These are phyloP conservation scores for Ylistrum balloti DNA, from an alignment of 1,140 invertebrate species.

Conservation along the genomic window DNA sequence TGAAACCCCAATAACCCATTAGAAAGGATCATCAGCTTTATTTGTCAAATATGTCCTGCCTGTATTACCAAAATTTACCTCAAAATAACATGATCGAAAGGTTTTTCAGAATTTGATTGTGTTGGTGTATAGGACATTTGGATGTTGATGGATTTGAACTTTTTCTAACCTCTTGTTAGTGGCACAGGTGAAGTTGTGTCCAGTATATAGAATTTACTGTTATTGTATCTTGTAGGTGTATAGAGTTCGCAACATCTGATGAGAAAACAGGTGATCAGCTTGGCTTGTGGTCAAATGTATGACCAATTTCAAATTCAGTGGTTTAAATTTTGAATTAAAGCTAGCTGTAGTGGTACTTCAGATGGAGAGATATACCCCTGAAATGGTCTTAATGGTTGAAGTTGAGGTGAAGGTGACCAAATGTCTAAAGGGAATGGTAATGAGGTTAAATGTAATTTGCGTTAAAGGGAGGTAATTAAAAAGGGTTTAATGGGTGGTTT, in stretches of 20 bases:
- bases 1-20: slow-evolving; percentile 17
- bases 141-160: background rate
- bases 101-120: background rate
- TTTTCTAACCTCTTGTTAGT: background rate
- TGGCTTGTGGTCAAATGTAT: background rate
- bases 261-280: background rate
- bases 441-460: background rate
- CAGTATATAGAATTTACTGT: background rate
- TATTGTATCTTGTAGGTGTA: background rate
- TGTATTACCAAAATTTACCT: background rate
- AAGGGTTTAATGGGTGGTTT: background rate
- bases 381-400: background rate
- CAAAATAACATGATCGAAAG: background rate
- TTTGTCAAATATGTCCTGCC: background rate
- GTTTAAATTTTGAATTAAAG: background rate
- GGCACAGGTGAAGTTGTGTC: too few relatives aligned
- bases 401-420: background rate
- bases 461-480: background rate
- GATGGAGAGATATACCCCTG: background rate
- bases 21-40: background rate
- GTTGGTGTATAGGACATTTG: background rate
- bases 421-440: background rate
- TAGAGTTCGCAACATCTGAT: background rate
- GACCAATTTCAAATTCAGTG: background rate
- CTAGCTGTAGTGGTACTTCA: background rate